phyloP scores from a whole-genome alignment of 2,113 vertebrate species.

The Hyaena hyaena region DNA sequence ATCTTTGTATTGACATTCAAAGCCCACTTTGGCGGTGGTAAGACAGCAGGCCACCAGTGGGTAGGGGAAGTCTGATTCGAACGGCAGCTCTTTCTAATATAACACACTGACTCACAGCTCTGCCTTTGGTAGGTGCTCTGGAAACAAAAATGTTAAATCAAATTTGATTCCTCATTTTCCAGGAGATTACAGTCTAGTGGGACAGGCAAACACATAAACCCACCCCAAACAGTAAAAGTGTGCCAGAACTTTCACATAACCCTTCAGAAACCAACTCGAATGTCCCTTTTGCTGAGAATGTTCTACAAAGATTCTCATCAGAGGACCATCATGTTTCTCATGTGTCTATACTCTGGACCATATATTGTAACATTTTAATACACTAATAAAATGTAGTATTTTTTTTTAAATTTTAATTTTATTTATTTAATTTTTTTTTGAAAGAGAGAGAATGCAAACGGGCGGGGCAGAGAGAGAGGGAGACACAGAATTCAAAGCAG shows the following conservation, averaged over 20 bases:
- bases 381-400: too few species aligned
- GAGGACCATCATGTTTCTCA: background rate
- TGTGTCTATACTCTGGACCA: background rate
- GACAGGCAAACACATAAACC: background rate
- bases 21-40: background rate
- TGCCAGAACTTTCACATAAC: background rate
- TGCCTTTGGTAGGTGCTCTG: background rate
- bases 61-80: background rate
- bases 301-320: background rate
- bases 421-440: too few species aligned
- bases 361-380: background rate
- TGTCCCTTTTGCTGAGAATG: background rate
- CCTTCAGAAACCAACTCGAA: background rate
- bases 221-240: background rate
- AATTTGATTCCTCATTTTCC: background rate
- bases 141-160: background rate
- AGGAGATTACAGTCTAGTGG: background rate
- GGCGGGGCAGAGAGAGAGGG: too few species aligned
- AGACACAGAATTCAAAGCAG: too few species aligned
- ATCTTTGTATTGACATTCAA: background rate
- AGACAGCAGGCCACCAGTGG: too few species aligned
- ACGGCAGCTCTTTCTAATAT: background rate
- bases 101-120: background rate
- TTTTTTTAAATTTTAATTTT: too few species aligned
- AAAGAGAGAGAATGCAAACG: too few species aligned